These are phyloP conservation scores for Danio jaintianensis DNA, from an alignment of 2,797 vertebrate genomes.

Conservation along the genomic window DNA sequence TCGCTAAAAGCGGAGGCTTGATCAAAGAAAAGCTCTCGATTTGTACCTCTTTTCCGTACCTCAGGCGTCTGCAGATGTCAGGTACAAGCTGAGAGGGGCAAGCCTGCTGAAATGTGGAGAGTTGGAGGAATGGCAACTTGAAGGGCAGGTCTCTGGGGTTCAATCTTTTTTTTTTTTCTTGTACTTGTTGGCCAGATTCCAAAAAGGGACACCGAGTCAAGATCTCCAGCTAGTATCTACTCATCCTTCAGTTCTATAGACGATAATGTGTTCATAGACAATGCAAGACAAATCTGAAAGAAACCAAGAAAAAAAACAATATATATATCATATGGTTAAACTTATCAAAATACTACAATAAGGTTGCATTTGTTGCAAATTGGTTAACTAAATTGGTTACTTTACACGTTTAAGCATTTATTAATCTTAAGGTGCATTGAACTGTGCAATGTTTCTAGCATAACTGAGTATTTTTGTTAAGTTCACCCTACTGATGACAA, in stretches of 20 bases:
- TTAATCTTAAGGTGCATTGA: too few species aligned
- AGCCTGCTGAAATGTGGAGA: neutral
- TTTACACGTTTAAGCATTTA: too few species aligned
- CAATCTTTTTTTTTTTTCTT: neutral
- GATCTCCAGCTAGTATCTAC: neutral
- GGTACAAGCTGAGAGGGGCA: slow-evolving; percentile 14
- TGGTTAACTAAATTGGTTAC: too few species aligned
- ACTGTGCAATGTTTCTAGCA: too few species aligned
- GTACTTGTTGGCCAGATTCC: neutral
- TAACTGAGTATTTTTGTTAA: too few species aligned
- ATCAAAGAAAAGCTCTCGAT: slow-evolving; percentile 49
- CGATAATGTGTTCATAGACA: neutral
- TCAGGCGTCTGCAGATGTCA: slow-evolving; percentile 25
- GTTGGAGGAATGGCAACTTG: slow-evolving; percentile 1
- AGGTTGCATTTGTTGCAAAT: too few species aligned
- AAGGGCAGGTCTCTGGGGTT: neutral
- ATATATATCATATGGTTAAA: neutral
- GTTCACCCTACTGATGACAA: too few species aligned
- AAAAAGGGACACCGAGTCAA: slow-evolving; percentile 10
- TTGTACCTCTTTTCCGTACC: slow-evolving; percentile 6
- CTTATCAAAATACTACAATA: neutral
- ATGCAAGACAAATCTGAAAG: neutral
- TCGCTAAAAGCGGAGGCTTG: slow-evolving; percentile 24
- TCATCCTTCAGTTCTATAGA: neutral
- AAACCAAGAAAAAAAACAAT: too few species aligned